Base-by-base conservation (phyloP, 2,113 vertebrate genomes). In the Apistogramma diplotaenia region DNA sequence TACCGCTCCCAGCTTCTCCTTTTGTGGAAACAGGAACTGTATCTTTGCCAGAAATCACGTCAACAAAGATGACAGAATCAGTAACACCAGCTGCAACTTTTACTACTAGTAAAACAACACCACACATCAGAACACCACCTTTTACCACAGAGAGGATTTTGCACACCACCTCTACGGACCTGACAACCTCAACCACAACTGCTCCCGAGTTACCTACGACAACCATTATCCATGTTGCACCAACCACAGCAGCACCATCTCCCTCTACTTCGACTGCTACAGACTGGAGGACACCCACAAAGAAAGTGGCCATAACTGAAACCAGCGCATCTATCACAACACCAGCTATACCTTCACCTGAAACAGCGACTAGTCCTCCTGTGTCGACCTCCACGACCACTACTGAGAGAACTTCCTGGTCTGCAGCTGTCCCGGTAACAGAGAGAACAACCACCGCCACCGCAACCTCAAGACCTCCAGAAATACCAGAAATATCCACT, bases 41-140 rank as follows among this genome's bases (percentile, higher is more conserved):
- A 8, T 76, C 87, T n/a, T 51, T 62, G 16, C 31, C 89, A 16
- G 19, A 27, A 76, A 46, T 73, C 58, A 74, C 62, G 82, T 87
- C 84, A 56, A 21, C 65, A 21, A 83, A 65, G 73, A 86, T 82
- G 7, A 90, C 87, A 29, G 78, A 91, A 61, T 78, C 73, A 15
- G 79, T 82, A 12, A 87, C 87, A 80, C 25, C 81, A 67, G 71
- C 76, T 23, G 67, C 79, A 53, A 51, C 65, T 54, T 79, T 86
- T n/a, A 83, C 54, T 31, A 92, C 94, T 51, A 85, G 79, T 40
- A 90, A 74, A 83, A 89, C 90, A 82, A 92, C 90, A 25, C 27
- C 49, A 5, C 29, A 78, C 27, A 56, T 23, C 13, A 85, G 65
- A 37, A 10, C 71, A 35, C 23, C 65, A 35, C 72, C 55, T 18